These are phyloP conservation scores for Samia ricini DNA, from an alignment of 1,140 invertebrate species.

Conservation along the genomic window DNA sequence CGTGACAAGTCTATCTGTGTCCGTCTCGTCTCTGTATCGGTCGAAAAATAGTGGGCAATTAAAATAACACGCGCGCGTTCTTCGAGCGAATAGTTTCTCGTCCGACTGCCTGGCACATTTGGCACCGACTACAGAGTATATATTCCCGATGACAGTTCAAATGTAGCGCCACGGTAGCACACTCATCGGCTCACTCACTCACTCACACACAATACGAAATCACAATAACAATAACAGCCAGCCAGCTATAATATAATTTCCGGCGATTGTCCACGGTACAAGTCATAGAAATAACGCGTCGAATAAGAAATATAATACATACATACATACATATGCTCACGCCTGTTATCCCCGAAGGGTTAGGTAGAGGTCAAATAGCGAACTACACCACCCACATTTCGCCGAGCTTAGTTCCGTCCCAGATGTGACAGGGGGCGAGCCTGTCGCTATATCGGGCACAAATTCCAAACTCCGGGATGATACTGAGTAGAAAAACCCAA, in stretches of 20 bases:
- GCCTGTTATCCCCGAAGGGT: too few species aligned
- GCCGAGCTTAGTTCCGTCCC: too few species aligned
- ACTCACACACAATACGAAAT: conserved; percentile 37
- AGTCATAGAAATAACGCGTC: conserved; percentile 9
- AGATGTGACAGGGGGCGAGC: too few species aligned
- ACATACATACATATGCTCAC: not conserved
- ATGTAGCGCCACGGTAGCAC: conserved; percentile 5
- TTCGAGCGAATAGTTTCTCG: not conserved
- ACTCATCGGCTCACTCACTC: conserved; percentile 3
- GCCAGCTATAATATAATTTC: conserved; percentile 47
- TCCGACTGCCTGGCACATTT: not conserved
- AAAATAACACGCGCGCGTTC: not conserved
- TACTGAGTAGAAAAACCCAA: too few species aligned
- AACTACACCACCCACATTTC: too few species aligned
- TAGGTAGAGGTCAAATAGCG: too few species aligned
- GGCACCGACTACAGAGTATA: not conserved
- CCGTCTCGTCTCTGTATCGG: too few species aligned
- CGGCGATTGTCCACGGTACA: conserved; percentile 29
- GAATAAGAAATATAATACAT: not conserved
- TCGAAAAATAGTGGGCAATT: not conserved
- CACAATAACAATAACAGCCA: conserved; percentile 57
- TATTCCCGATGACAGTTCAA: conserved; percentile 4
- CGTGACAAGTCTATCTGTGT: not conserved
- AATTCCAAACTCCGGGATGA: too few species aligned
- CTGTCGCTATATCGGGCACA: too few species aligned